These are phyloP conservation scores for Argentina silus DNA, from an alignment of 2,797 vertebrate genomes.

Conservation along the genomic window DNA sequence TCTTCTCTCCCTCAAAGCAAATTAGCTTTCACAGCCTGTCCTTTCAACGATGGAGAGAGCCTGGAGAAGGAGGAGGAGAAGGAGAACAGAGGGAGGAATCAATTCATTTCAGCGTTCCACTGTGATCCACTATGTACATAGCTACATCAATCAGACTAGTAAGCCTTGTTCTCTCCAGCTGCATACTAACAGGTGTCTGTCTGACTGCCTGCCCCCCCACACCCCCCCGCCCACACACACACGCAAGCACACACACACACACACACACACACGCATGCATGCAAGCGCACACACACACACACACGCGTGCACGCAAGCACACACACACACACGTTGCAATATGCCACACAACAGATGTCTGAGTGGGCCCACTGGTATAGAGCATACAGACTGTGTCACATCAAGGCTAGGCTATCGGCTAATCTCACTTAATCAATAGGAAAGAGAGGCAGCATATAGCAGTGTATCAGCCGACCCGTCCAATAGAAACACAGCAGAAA, in stretches of 20 bases:
- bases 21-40: constrained; percentile 6
- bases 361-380: not conserved
- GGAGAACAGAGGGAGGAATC: constrained; percentile 18
- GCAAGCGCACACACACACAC: not conserved
- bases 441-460: not conserved
- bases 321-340: constrained; percentile 7
- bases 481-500: not conserved
- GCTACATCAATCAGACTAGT: constrained; percentile 46
- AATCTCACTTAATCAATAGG: not conserved
- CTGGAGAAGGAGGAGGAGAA: constrained; percentile 12
- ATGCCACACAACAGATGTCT: constrained; percentile 29
- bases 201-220: not conserved
- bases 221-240: no score
- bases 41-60: not conserved
- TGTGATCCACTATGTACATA: constrained; percentile 32
- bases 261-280: no score
- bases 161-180: constrained; percentile 35
- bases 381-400: not conserved
- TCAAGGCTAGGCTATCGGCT: no score
- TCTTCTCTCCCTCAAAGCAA: not conserved
- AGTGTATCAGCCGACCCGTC: not conserved
- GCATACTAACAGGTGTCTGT: constrained; percentile 37
- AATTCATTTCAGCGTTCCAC: constrained; percentile 36
- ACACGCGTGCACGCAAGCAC: constrained; percentile 10
- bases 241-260: no score